phyloP scores from a whole-genome alignment of 2,113 vertebrate genomes.

The Rhinolophus sinicus region DNA sequence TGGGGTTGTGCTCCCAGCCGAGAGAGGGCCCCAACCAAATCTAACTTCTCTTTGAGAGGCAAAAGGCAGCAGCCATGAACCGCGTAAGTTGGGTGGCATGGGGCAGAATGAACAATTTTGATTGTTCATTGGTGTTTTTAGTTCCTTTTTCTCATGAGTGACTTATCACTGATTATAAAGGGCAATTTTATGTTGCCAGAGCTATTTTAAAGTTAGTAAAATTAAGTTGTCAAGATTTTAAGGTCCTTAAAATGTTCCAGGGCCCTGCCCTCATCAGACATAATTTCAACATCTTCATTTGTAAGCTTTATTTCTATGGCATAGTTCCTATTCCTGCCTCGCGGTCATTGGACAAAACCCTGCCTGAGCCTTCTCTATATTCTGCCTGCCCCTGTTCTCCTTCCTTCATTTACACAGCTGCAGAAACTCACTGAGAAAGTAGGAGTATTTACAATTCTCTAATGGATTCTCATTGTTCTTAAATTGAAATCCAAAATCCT shows the following conservation, averaged over 20 bases:
- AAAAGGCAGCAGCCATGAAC: neutral
- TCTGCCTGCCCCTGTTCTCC: neutral
- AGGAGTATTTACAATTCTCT: neutral
- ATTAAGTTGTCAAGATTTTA: neutral
- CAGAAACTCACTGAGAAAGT: neutral
- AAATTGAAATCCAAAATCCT: neutral
- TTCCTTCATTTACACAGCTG: neutral
- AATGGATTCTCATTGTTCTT: neutral
- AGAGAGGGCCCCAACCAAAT: neutral
- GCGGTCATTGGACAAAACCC: neutral
- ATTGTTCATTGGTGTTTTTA: neutral
- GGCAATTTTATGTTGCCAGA: neutral
- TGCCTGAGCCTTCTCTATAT: neutral
- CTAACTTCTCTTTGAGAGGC: neutral
- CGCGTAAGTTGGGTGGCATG: neutral
- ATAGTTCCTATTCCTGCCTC: neutral
- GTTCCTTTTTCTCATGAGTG: neutral
- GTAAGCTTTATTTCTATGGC: neutral
- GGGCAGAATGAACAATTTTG: neutral
- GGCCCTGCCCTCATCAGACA: neutral
- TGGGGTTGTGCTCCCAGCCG: neutral
- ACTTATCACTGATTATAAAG: neutral
- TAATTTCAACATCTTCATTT: neutral
- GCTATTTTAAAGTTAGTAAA: constrained; percentile 26
- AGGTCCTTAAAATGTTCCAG: neutral